Conservation (phyloP, 2,888 invertebrate species). For the Amphiduros pacificus region DNA sequence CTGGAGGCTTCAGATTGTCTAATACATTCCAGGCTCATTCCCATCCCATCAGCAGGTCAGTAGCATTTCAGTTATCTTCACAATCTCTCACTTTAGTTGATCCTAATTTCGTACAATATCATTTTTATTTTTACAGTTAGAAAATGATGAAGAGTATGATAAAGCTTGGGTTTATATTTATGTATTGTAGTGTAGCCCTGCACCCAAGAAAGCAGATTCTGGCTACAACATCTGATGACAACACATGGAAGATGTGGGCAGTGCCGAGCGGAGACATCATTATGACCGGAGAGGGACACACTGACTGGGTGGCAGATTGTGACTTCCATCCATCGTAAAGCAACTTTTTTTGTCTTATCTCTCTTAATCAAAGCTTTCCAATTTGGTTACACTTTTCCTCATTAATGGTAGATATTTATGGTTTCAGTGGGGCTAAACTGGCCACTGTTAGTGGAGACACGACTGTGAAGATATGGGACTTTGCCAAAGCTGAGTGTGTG, state of each 20-base stretch:
- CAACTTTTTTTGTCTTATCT: neutral
- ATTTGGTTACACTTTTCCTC: neutral
- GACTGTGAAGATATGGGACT: constrained; percentile 60
- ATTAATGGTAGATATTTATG: neutral
- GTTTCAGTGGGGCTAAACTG: constrained; percentile 50
- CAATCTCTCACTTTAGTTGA: neutral
- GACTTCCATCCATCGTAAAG: constrained; percentile 59
- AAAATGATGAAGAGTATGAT: neutral
- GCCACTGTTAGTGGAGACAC: constrained; percentile 59
- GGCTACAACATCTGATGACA: constrained; percentile 58
- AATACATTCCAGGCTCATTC: constrained; percentile 56
- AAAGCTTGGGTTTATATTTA: neutral
- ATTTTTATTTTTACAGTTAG: neutral
- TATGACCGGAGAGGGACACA: constrained; percentile 59
- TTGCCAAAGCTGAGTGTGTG: constrained; percentile 55
- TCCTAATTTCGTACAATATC: neutral
- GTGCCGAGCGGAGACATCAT: constrained; percentile 57
- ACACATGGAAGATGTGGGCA: constrained; percentile 60
- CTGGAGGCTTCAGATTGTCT: constrained; percentile 54
- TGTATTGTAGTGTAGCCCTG: constrained; percentile 46
- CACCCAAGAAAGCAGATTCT: constrained; percentile 59
- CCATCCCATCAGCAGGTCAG: constrained; percentile 56
- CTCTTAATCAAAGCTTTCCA: neutral
- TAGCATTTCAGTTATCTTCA: neutral
- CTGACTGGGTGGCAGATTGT: constrained; percentile 59